These are phyloP conservation scores for Plectrocnemia conspersa DNA, from an alignment of 1,140 invertebrate genomes.

Conservation along the genomic window DNA sequence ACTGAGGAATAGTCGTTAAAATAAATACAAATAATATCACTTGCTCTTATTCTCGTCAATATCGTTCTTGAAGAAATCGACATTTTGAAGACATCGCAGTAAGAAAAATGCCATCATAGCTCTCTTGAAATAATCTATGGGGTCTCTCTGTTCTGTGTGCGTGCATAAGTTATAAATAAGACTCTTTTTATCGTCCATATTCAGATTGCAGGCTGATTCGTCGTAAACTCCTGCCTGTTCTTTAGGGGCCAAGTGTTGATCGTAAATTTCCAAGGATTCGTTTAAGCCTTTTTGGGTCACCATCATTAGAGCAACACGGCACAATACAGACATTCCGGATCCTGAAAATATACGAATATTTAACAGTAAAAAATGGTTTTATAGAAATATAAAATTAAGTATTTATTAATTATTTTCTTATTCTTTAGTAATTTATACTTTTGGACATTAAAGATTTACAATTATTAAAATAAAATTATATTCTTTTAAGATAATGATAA, in stretches of 20 bases:
- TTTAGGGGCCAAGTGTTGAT: constrained; percentile 29
- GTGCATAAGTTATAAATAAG: constrained; percentile 57
- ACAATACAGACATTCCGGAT: constrained; percentile 62
- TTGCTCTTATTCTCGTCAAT: too few relatives aligned
- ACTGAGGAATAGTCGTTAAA: too few relatives aligned
- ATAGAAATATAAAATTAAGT: too few relatives aligned
- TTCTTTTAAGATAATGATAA: neutral
- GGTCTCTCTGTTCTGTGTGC: constrained; percentile 50
- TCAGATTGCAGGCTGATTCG: neutral
- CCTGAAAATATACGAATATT: constrained; percentile 36
- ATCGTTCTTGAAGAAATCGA: constrained; percentile 45
- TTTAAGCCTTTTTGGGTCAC: constrained; percentile 52
- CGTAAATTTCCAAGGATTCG: constrained; percentile 44
- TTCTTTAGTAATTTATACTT: too few relatives aligned
- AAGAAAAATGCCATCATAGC: constrained; percentile 65
- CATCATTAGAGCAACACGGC: constrained; percentile 59
- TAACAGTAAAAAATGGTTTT: too few relatives aligned
- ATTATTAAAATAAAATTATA: neutral
- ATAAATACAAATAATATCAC: too few relatives aligned
- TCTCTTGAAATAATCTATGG: constrained; percentile 59
- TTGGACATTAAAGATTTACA: neutral
- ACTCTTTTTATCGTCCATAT: constrained; percentile 31
- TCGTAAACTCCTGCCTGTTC: neutral
- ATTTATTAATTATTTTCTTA: too few relatives aligned
- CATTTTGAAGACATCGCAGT: constrained; percentile 54